Percentiles rank a stretch among this genome's conserved stretches.
These are phyloP conservation scores for Oxyteleia sp. DNA, from an alignment of 2,888 invertebrate species.

Conservation along the genomic window DNA sequence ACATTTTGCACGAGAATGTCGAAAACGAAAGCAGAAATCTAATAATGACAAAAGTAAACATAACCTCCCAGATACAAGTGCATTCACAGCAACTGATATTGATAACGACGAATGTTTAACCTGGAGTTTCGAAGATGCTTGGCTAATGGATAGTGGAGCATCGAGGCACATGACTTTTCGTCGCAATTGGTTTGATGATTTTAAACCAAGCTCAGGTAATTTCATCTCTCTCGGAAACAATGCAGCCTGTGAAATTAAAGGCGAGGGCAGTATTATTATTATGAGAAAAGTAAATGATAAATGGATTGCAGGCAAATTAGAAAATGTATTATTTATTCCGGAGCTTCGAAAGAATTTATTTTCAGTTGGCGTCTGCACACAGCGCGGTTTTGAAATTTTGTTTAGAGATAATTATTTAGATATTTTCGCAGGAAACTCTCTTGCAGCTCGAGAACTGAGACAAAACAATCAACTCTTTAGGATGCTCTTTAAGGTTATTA, in stretches of 20 bases:
- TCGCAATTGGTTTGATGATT: slow-evolving; percentile 32
- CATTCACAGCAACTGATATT: slow-evolving; percentile 26
- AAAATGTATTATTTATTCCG: slow-evolving; percentile 45
- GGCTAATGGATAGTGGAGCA: slow-evolving; percentile 30
- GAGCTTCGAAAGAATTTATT: slow-evolving; percentile 35
- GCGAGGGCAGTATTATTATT: slow-evolving; percentile 32
- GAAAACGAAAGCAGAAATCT: slow-evolving; percentile 13
- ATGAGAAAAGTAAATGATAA: slow-evolving; percentile 18
- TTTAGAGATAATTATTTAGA: slow-evolving; percentile 15
- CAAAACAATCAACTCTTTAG: slow-evolving; percentile 10
- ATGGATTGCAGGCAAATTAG: slow-evolving; percentile 34
- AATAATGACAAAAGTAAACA: neutral
- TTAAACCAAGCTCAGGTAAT: neutral
- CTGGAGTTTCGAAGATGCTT: slow-evolving; percentile 35
- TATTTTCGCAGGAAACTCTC: slow-evolving; percentile 1
- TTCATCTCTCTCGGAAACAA: slow-evolving; percentile 34
- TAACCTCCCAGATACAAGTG: neutral
- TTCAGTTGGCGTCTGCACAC: slow-evolving; percentile 20
- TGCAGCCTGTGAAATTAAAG: slow-evolving; percentile 34
- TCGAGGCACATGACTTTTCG: slow-evolving; percentile 43
- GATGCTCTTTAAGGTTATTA: slow-evolving; percentile 16
- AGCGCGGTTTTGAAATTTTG: slow-evolving; percentile 18
- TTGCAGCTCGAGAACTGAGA: slow-evolving; percentile 5
- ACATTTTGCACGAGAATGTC: slow-evolving; percentile 28
- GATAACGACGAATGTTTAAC: too few species aligned